Percentiles rank a stretch among this genome's conserved stretches.
Evolutionary conservation across 2,797 vertebrate genomes (phyloP).

Genomic region (Phrynocephalus forsythii): DNA sequence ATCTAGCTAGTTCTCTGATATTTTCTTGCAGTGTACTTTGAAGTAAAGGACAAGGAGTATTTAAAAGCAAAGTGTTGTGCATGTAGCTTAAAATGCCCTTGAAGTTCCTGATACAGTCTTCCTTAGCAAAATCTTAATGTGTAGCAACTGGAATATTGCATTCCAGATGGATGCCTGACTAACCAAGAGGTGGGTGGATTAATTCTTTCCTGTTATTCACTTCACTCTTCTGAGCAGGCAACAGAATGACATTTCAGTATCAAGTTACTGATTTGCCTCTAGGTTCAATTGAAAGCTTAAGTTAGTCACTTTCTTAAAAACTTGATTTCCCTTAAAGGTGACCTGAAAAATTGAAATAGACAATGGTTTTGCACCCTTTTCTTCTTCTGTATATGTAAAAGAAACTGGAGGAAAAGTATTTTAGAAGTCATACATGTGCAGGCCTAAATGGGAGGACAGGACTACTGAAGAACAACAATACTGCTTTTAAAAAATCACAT

Average conservation of each 20-base stretch:
- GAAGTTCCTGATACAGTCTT: conserved; percentile 8
- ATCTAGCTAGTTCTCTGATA: background rate
- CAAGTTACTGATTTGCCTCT: conserved; percentile 30
- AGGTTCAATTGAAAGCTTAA: conserved; percentile 41
- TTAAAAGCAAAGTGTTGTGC: conserved; percentile 20
- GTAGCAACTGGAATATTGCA: conserved; percentile 4
- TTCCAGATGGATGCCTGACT: conserved; percentile 35
- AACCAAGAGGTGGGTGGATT: conserved; percentile 5
- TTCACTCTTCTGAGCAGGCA: conserved; percentile 34
- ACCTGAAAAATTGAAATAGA: conserved; percentile 40
- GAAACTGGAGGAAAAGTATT: background rate
- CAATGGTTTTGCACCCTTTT: background rate
- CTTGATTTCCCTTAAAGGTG: conserved; percentile 13
- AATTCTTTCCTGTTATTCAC: conserved; percentile 38
- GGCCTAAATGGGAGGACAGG: background rate
- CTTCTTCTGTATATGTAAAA: conserved; percentile 18
- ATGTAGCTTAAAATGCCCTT: background rate
- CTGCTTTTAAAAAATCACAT: background rate
- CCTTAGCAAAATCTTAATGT: conserved; percentile 17
- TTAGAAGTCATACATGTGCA: background rate
- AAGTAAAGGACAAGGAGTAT: background rate
- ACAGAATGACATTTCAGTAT: conserved; percentile 24
- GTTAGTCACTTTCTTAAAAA: conserved; percentile 44
- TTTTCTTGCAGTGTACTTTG: background rate
- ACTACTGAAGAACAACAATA: background rate